phyloP scores from a whole-genome alignment of 2,888 invertebrate genomes.

The Cistogaster globosa region DNA sequence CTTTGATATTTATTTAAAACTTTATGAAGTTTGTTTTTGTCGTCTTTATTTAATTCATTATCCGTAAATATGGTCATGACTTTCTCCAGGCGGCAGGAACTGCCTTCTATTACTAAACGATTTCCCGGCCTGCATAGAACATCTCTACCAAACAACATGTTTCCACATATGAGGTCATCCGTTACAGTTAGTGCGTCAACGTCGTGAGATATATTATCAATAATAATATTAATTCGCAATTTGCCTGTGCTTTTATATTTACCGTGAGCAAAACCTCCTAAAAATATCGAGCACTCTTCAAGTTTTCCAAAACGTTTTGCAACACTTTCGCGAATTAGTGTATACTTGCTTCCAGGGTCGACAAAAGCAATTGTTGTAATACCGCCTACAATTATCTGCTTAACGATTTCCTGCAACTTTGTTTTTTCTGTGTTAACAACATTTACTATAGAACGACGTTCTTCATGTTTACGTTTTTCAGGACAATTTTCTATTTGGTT shows the following conservation, averaged over 20 bases:
- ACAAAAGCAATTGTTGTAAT: constrained; percentile 33
- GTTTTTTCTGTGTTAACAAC: not conserved
- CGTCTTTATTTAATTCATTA: not conserved
- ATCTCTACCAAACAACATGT: not conserved
- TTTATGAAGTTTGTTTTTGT: not conserved
- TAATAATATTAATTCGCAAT: not conserved
- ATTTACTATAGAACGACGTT: not conserved
- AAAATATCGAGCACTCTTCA: not conserved
- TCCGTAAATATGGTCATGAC: not conserved
- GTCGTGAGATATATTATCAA: constrained; percentile 1
- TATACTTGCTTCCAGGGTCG: constrained; percentile 9
- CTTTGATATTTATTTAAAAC: not conserved
- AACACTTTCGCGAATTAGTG: not conserved
- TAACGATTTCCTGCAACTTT: constrained; percentile 5
- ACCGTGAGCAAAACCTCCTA: constrained; percentile 21
- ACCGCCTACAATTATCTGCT: constrained; percentile 47
- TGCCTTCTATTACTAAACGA: constrained; percentile 10
- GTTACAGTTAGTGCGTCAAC: not conserved
- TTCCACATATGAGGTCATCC: constrained; percentile 13
- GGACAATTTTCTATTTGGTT: constrained; percentile 34
- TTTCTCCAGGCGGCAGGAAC: not conserved
- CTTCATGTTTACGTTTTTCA: not conserved
- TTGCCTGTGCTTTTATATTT: constrained; percentile 8
- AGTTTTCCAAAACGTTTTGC: not conserved
- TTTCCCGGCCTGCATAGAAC: not conserved